Evolutionary conservation across 2,797 vertebrate genomes (phyloP).

Genomic region (Oryzias dopingdopingensis): DNA sequence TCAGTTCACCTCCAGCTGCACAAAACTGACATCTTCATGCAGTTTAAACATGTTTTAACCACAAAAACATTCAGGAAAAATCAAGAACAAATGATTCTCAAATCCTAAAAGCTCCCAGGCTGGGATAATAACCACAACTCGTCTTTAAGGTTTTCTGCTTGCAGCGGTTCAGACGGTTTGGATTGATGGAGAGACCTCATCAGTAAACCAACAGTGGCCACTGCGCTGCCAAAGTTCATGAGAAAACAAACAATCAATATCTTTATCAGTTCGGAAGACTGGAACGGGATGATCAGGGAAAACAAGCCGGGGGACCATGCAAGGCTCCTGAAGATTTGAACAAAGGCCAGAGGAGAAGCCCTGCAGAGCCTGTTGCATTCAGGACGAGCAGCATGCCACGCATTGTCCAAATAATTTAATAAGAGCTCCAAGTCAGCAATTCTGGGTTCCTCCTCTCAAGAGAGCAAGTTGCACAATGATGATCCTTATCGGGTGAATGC

Average conservation of each 20-base stretch:
- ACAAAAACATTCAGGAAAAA: too few species aligned
- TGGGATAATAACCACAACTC: neutral
- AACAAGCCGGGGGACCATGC: neutral
- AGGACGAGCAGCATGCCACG: slow-evolving; percentile 37
- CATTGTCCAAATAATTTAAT: slow-evolving; percentile 53
- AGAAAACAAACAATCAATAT: neutral
- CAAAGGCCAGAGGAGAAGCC: slow-evolving; percentile 23
- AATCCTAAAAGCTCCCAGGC: neutral
- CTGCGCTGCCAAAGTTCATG: neutral
- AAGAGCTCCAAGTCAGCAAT: slow-evolving; percentile 63
- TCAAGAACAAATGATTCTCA: too few species aligned
- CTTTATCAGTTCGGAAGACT: slow-evolving; percentile 17
- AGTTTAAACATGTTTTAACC: too few species aligned
- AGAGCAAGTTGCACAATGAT: slow-evolving; percentile 48
- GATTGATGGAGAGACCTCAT: neutral
- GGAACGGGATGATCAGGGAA: slow-evolving; percentile 3
- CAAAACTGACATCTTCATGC: too few species aligned
- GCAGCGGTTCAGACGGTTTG: neutral
- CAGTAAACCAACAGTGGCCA: neutral
- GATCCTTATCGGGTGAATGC: slow-evolving; percentile 48
- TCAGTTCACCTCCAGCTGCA: too few species aligned
- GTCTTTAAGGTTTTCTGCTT: neutral
- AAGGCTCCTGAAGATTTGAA: neutral
- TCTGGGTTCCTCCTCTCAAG: slow-evolving; percentile 54
- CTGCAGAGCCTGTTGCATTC: slow-evolving; percentile 9